A percentile compares a stretch with the other conserved stretches of the same genome.
Evolutionary conservation across 92 coral and sea anemone genomes (phyloP).

Genomic region (Desmophyllum pertusum): DNA sequence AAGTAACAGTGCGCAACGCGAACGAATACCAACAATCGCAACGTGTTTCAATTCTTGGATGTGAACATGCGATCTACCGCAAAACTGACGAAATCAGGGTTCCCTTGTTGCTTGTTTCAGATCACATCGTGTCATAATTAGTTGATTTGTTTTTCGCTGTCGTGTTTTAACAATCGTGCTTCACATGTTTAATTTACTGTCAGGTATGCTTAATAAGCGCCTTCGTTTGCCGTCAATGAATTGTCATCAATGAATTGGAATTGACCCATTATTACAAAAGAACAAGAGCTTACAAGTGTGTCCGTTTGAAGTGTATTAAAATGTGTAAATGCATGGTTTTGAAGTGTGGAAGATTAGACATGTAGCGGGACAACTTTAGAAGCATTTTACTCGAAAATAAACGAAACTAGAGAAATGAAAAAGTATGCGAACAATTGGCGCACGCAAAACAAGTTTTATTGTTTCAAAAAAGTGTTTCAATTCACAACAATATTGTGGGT

Average conservation of each 20-base stretch:
- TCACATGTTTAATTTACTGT: no score
- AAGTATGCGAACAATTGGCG: no score
- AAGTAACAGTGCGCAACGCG: neutral
- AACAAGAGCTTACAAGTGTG: neutral
- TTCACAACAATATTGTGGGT: neutral
- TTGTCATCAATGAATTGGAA: neutral
- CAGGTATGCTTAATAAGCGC: slow-evolving; percentile 7
- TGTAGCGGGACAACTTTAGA: neutral
- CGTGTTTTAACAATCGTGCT: no score
- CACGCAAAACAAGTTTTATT: neutral
- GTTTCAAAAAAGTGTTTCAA: neutral
- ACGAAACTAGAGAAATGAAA: neutral
- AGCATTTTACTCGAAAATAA: neutral
- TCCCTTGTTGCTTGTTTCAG: neutral
- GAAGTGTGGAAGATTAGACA: neutral
- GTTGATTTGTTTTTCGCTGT: no score
- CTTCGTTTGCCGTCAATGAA: slow-evolving; percentile 15
- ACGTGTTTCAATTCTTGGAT: neutral
- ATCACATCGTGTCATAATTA: no score
- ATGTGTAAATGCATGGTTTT: slow-evolving; percentile 8
- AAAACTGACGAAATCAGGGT: neutral
- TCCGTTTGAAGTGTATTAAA: no score
- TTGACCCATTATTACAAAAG: neutral
- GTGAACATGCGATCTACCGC: neutral
- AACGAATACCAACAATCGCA: neutral